A percentile compares a stretch with the other conserved stretches of the same genome.
These are phyloP conservation scores for Agelaius phoeniceus DNA, from an alignment of 2,113 vertebrate species.

Conservation along the genomic window DNA sequence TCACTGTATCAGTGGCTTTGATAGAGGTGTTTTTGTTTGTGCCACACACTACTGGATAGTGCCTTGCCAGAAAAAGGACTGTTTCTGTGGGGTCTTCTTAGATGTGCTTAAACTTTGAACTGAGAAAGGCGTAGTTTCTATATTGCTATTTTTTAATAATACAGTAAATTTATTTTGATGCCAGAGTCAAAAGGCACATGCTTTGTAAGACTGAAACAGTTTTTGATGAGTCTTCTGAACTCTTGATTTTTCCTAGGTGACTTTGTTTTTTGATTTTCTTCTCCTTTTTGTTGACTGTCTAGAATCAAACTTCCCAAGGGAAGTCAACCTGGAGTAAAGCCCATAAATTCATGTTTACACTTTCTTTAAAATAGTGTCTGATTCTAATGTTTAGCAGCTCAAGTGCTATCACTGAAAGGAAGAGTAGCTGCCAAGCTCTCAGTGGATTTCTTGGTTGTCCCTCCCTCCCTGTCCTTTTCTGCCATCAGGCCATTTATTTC, in stretches of 20 bases:
- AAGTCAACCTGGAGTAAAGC: not conserved
- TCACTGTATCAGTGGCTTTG: slow-evolving; percentile 56
- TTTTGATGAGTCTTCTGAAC: not conserved
- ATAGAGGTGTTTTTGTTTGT: not conserved
- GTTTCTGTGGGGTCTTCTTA: not conserved
- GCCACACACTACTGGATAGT: slow-evolving; percentile 59
- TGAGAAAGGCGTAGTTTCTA: slow-evolving; percentile 1
- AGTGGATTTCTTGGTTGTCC: not conserved
- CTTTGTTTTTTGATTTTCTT: not conserved
- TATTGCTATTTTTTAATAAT: slow-evolving; percentile 33
- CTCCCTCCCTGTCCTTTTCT: not conserved
- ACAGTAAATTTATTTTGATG: not conserved
- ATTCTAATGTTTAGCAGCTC: not conserved
- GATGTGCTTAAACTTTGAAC: not conserved
- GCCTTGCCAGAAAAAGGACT: slow-evolving; percentile 51
- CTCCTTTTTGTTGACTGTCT: not conserved
- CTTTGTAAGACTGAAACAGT: not conserved
- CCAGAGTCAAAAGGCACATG: not conserved
- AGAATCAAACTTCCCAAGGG: not conserved
- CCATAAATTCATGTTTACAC: not conserved
- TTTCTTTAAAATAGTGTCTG: not conserved
- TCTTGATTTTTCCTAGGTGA: not conserved
- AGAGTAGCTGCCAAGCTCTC: not conserved
- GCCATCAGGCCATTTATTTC: not conserved
- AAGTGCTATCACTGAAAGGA: not conserved